Evolutionary conservation across 35 echinoderm and acorn worm genomes (phyloP).

Genomic region (Anneissia japonica): DNA sequence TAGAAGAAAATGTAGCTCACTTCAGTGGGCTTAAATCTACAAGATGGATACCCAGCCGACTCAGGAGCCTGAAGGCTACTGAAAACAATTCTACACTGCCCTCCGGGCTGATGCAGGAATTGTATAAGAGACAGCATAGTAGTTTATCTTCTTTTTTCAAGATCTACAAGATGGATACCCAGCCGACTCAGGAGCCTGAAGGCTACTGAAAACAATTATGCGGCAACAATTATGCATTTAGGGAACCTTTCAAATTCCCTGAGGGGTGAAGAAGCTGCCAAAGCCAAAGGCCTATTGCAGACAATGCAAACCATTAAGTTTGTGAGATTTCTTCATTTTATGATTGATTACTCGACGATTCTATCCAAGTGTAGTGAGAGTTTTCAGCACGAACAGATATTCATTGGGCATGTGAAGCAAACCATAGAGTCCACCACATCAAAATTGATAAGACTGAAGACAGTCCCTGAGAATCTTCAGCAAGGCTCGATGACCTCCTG

Average conservation of each 20-base stretch:
- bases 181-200: background rate
- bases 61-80: background rate
- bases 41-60: background rate
- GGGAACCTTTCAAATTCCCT: background rate
- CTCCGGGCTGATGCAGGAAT: no score
- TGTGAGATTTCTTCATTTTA: background rate
- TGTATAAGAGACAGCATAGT: no score
- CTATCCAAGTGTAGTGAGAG: background rate
- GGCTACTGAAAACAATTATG: background rate
- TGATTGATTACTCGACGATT: background rate
- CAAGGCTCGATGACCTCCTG: background rate
- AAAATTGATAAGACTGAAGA: background rate
- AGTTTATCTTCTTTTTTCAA: no score
- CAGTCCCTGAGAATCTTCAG: background rate
- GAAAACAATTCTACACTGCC: background rate
- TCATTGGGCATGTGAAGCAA: background rate
- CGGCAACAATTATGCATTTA: background rate
- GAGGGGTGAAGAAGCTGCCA: background rate
- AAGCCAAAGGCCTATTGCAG: background rate
- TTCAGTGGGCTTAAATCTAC: conserved; percentile 1
- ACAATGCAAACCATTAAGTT: background rate
- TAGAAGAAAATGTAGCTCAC: background rate
- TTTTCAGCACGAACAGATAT: background rate
- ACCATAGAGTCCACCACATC: background rate
- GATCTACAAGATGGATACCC: no score